These are phyloP conservation scores for Peromyscus maniculatus DNA, from an alignment of 2,113 vertebrate genomes.

Conservation along the genomic window DNA sequence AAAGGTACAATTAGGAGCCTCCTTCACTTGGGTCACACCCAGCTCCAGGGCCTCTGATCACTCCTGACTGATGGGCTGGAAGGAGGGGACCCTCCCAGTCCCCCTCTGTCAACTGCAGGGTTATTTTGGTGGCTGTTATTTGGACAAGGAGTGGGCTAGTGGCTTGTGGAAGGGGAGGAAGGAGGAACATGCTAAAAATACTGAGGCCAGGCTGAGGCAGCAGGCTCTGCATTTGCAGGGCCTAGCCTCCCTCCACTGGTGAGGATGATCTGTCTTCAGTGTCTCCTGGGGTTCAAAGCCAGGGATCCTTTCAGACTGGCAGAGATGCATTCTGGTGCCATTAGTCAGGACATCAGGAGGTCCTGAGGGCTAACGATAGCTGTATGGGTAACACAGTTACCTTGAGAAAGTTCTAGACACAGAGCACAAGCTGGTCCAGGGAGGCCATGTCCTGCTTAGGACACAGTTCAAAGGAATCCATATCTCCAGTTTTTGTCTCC, in stretches of 20 bases:
- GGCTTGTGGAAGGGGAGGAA: constrained; percentile 76
- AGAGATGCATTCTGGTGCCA: background rate
- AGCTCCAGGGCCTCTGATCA: constrained; percentile 73
- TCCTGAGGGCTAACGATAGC: background rate
- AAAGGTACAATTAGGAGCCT: constrained; percentile 93
- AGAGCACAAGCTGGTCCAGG: background rate
- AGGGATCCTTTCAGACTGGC: background rate
- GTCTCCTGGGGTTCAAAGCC: background rate
- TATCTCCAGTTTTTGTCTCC: background rate
- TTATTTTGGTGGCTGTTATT: constrained; percentile 84
- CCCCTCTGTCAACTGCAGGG: constrained; percentile 76
- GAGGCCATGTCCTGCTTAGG: background rate
- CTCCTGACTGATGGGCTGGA: constrained; percentile 66
- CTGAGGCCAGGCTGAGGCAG: constrained; percentile 64
- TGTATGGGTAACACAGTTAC: background rate
- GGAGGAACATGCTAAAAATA: constrained; percentile 80
- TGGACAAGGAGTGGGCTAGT: constrained; percentile 84
- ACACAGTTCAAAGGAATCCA: background rate
- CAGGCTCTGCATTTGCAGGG: background rate
- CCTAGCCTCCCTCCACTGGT: background rate
- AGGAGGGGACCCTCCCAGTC: constrained; percentile 78
- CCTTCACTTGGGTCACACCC: constrained; percentile 85
- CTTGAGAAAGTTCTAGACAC: background rate
- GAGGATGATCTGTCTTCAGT: background rate
- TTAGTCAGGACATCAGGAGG: background rate